Percentiles rank a stretch among this genome's conserved stretches.
Evolutionary conservation across 2,797 vertebrate species (phyloP).

Genomic region (Strix occidentalis): DNA sequence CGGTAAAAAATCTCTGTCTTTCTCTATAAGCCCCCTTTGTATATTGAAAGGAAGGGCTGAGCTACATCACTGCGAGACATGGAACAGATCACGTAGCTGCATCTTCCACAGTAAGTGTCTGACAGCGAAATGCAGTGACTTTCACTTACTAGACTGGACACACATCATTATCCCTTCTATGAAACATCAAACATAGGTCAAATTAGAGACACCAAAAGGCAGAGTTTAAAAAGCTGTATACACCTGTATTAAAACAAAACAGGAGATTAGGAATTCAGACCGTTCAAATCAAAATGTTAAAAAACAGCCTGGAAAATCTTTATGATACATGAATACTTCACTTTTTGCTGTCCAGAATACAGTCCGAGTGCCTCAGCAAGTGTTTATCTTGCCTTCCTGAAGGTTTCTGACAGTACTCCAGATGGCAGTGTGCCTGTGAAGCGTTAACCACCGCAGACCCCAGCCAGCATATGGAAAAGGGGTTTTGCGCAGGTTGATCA

Average conservation of each 20-base stretch:
- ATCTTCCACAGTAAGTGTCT: neutral
- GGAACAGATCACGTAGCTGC: neutral
- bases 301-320: neutral
- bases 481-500: neutral
- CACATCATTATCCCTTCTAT: neutral
- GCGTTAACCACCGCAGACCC: neutral
- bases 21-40: too few species aligned
- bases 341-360: neutral
- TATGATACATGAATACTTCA: neutral
- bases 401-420: neutral
- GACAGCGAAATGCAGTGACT: neutral
- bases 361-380: neutral
- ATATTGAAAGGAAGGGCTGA: neutral
- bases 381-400: neutral
- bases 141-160: neutral
- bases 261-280: neutral
- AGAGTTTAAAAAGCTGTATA: neutral
- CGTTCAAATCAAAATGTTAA: neutral
- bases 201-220: neutral
- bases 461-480: neutral
- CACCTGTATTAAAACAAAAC: neutral
- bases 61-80: rapidly evolving
- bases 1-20: too few species aligned
- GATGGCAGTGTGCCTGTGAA: neutral
- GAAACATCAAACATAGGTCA: neutral